These are phyloP conservation scores for Drosophila robusta DNA, from an alignment of 2,888 invertebrate species.

Conservation along the genomic window DNA sequence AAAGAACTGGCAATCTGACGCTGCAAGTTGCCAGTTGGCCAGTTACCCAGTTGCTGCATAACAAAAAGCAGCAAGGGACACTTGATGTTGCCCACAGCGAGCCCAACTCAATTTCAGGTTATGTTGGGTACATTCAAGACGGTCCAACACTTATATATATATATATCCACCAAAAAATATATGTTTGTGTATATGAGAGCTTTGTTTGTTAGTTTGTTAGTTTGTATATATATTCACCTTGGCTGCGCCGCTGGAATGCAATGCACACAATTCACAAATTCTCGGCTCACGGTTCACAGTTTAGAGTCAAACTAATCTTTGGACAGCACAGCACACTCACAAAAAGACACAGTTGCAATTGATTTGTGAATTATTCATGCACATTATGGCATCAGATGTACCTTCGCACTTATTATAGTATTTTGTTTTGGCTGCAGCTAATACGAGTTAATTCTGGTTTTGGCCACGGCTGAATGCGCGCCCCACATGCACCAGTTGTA, in stretches of 20 bases:
- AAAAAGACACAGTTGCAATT: constrained; percentile 15
- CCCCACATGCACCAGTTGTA: constrained; percentile 60
- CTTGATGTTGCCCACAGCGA: constrained; percentile 25
- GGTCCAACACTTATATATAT: constrained; percentile 11
- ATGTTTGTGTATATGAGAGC: no score
- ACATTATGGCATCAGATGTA: constrained; percentile 13
- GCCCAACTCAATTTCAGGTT: constrained; percentile 52
- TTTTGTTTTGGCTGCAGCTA: background rate
- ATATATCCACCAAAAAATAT: constrained; percentile 3
- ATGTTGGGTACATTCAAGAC: constrained; percentile 9
- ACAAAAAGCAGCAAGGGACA: constrained; percentile 40
- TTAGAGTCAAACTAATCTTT: constrained; percentile 8
- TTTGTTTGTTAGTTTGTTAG: background rate
- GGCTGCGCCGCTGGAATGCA: constrained; percentile 20
- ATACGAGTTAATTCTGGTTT: constrained; percentile 47
- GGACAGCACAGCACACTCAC: constrained; percentile 17
- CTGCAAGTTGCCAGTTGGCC: constrained; percentile 26
- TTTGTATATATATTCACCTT: constrained; percentile 58
- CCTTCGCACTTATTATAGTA: constrained; percentile 3
- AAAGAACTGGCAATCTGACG: constrained; percentile 28
- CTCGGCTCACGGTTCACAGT: constrained; percentile 17
- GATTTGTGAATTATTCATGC: constrained; percentile 26
- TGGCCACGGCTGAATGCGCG: constrained; percentile 25
- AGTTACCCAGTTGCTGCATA: constrained; percentile 25
- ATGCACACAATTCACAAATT: constrained; percentile 37